Evolutionary conservation across 2,797 vertebrate species (phyloP), one percentile per base, ranked within the genome.

Genomic region (Coilia nasus): DNA sequence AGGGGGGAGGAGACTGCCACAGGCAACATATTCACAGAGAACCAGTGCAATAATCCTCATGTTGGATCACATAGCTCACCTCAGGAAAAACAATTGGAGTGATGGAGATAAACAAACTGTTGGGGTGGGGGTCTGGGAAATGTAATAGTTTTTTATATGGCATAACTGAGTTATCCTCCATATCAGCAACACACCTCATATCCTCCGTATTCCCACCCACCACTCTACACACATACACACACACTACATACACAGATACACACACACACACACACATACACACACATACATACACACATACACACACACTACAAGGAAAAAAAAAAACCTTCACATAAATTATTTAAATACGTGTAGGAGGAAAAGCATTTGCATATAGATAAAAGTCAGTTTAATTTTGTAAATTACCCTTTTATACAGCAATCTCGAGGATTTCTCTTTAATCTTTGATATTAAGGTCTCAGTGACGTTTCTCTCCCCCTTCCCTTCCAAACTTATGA

Each of bases 331-430:
- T 91, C 90, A 90, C 85, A 90, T 92, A 88, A 92, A 93, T 91
- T 89, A 92, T 94, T 93, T 86, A 93, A 90, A 91, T 89, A 84
- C 84, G 87, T 89, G 88, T 87, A 86, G 91, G 88, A 88, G 90
- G 82, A 83, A 85, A 85, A 86, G 86, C 84, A 93, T 94, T 95
- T 93, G 91, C 93, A 95, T 95, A 91, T 88, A 92, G 91, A 94
- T 95, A 95, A 93, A 94, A 94, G 91, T 91, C 91, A 90, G 90
- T 93, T 93, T 95, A 94, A 95, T 93, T 93, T 91, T 86, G 88
- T 92, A 94, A 94, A 95, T 94, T 90, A 91, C 88, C 91, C 87
- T 90, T 89, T 91, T 94, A 94, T 92, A 90, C 46, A 75, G 89
- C 91, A 90, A 92, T 92, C 89, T 90, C 86, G 81, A 92, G 89